Conservation (phyloP, 92 coral and sea anemone species). For the Porites rus region DNA sequence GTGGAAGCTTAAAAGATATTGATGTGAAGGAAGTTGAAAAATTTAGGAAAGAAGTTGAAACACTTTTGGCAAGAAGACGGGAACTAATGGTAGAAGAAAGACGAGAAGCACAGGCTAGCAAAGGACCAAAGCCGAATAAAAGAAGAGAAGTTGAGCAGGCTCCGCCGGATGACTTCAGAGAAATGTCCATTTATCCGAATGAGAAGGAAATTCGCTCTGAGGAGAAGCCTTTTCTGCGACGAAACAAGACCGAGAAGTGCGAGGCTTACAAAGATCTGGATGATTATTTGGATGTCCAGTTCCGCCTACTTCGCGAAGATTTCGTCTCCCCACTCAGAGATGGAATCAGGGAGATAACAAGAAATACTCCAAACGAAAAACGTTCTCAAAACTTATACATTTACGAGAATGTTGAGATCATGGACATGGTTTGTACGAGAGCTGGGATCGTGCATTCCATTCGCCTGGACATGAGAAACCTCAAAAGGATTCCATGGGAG, state of each 20-base stretch:
- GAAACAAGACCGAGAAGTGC: conserved; percentile 65
- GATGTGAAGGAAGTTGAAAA: conserved; percentile 31
- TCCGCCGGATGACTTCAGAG: conserved; percentile 88
- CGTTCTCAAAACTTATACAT: conserved; percentile 82
- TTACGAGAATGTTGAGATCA: conserved; percentile 67
- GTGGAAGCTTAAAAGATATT: conserved; percentile 57
- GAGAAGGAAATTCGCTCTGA: conserved; percentile 66
- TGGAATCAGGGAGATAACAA: conserved; percentile 80
- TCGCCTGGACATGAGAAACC: conserved; percentile 55
- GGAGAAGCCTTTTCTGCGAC: conserved; percentile 72
- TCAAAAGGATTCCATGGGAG: conserved; percentile 80
- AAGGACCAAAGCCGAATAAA: conserved; percentile 21
- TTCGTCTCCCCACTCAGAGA: conserved; percentile 89
- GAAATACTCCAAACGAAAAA: conserved; percentile 54
- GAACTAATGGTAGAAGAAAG: conserved; percentile 58
- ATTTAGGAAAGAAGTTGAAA: conserved; percentile 48
- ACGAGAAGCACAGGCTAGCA: conserved; percentile 32
- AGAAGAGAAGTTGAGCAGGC: conserved; percentile 55
- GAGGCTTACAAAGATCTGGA: conserved; percentile 71
- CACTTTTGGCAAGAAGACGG: conserved; percentile 57
- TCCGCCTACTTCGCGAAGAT: conserved; percentile 87
- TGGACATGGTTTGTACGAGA: conserved; percentile 63
- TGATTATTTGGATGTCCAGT: conserved; percentile 92
- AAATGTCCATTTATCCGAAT: conserved; percentile 73
- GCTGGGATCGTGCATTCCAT: conserved; percentile 79